phyloP scores from a whole-genome alignment of 2,888 invertebrate species.

The Acrobasis consociella region DNA sequence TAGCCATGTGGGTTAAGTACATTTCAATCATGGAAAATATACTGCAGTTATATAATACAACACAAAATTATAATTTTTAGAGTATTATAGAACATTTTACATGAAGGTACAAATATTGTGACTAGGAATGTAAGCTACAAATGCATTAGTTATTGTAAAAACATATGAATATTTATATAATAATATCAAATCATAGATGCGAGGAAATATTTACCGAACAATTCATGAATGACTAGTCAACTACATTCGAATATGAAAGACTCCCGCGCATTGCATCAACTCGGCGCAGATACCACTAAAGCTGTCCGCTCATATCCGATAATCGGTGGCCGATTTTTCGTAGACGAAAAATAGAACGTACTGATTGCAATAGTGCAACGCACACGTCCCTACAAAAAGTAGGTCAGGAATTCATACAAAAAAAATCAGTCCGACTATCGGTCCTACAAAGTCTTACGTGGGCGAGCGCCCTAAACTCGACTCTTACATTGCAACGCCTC shows the following conservation, averaged over 20 bases:
- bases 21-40: background rate
- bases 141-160: conserved; percentile 37
- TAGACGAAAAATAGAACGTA: too few species aligned
- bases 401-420: too few species aligned
- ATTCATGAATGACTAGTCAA: conserved; percentile 33
- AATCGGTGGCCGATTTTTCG: too few species aligned
- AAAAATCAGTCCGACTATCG: too few species aligned
- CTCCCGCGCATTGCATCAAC: too few species aligned
- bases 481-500: too few species aligned
- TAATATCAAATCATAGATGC: conserved; percentile 4
- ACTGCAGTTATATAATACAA: background rate
- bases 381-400: too few species aligned
- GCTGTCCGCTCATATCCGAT: too few species aligned
- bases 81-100: conserved; percentile 23
- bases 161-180: background rate
- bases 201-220: background rate
- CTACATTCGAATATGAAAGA: conserved; percentile 10
- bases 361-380: too few species aligned
- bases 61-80: conserved; percentile 13
- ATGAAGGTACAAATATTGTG: conserved; percentile 27
- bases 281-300: too few species aligned
- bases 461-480: too few species aligned
- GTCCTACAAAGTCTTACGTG: too few species aligned
- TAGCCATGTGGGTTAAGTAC: background rate
- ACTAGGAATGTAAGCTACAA: conserved; percentile 63